phyloP scores from a whole-genome alignment of 2,888 invertebrate genomes.

The Dasysyrphus tricinctus region DNA sequence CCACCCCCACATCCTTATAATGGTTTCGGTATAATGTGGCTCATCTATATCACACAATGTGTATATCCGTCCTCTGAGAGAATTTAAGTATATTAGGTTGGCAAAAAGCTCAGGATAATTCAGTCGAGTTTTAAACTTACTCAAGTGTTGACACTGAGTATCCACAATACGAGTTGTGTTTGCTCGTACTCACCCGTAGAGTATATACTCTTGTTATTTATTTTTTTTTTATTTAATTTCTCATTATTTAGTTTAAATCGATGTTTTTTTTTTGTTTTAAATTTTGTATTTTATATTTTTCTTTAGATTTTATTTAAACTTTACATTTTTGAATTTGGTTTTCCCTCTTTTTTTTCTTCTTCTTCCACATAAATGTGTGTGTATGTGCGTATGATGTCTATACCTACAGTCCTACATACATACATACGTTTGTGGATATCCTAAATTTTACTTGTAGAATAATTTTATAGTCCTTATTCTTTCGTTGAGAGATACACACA shows the following conservation, averaged over 20 bases:
- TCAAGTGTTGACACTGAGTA: slow-evolving; percentile 78
- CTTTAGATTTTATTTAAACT: neutral
- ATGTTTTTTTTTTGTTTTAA: neutral
- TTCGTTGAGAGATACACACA: slow-evolving; percentile 58
- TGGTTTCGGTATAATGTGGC: slow-evolving; percentile 14
- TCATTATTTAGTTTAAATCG: neutral
- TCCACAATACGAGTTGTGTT: slow-evolving; percentile 80
- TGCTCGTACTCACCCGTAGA: slow-evolving; percentile 83
- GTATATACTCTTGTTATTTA: slow-evolving; percentile 77
- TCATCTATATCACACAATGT: slow-evolving; percentile 19
- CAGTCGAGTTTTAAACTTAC: slow-evolving; percentile 84
- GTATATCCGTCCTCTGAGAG: slow-evolving; percentile 51
- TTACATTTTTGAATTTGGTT: neutral
- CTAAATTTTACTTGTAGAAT: slow-evolving; percentile 58
- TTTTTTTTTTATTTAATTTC: slow-evolving; percentile 4
- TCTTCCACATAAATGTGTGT: slow-evolving; percentile 5
- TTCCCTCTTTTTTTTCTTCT: slow-evolving; percentile 6
- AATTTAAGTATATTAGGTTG: slow-evolving; percentile 79
- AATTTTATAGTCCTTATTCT: slow-evolving; percentile 35
- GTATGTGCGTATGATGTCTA: slow-evolving; percentile 17
- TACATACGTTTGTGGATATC: slow-evolving; percentile 23
- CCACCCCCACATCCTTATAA: slow-evolving; percentile 14
- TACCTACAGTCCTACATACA: slow-evolving; percentile 16
- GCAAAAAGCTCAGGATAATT: slow-evolving; percentile 79
- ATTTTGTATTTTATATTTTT: neutral